Evolutionary conservation across 2,797 vertebrate genomes (phyloP).

Genomic region (Urocyon cinereoargenteus): DNA sequence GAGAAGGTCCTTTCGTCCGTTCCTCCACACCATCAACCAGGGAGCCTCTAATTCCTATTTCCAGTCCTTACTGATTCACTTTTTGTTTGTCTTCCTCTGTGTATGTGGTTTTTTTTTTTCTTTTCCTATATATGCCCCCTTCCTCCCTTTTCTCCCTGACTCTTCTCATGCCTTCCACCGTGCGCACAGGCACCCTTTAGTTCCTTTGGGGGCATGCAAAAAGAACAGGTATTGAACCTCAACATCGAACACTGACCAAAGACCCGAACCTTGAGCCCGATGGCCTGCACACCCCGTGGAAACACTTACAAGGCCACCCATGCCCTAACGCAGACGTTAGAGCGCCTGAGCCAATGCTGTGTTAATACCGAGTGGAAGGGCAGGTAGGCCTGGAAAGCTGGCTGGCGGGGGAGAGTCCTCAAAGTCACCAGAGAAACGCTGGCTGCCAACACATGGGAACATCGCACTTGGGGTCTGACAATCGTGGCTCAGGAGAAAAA

Average conservation of each 20-base stretch:
- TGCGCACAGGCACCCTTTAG: not conserved
- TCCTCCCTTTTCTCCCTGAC: not conserved
- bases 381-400: not conserved
- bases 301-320: not conserved
- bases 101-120: not conserved
- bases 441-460: not conserved
- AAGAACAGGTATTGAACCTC: not conserved
- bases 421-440: not conserved
- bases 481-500: no score
- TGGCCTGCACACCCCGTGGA: not conserved
- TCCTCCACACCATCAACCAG: not conserved
- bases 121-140: not conserved
- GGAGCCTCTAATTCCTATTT: not conserved
- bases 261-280: not conserved
- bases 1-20: not conserved
- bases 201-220: not conserved
- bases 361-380: not conserved
- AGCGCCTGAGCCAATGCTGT: not conserved
- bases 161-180: not conserved
- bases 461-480: not conserved
- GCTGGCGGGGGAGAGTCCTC: not conserved
- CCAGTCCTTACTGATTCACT: not conserved
- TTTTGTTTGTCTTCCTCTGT: not conserved
- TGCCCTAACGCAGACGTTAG: not conserved
- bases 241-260: not conserved